These are phyloP conservation scores for Sinocyclocheilus anophthalmus DNA, from an alignment of 2,113 vertebrate species.

Conservation along the genomic window DNA sequence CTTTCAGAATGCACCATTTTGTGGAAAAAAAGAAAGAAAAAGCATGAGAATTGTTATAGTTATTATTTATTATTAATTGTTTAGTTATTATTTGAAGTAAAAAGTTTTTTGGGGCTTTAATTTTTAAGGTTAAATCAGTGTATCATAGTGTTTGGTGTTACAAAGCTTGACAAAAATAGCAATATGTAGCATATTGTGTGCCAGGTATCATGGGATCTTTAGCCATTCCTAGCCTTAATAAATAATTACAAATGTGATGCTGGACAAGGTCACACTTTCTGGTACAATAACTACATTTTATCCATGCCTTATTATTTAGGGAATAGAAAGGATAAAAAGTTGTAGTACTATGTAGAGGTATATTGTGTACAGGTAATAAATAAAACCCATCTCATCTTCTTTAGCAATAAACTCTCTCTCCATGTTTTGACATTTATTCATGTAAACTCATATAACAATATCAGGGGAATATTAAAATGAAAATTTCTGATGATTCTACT, in stretches of 20 bases:
- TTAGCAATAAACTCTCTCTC: background rate
- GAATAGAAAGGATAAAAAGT: background rate
- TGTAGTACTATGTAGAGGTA: background rate
- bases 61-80: too few species aligned
- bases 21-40: background rate
- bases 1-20: background rate
- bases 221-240: background rate
- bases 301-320: background rate
- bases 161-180: background rate
- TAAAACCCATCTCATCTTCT: background rate
- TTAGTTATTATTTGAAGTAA: background rate
- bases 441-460: background rate
- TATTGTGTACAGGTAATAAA: background rate
- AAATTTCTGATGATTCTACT: background rate
- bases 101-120: background rate
- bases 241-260: background rate
- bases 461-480: background rate
- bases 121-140: background rate
- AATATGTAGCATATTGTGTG: background rate
- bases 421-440: background rate
- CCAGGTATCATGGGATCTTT: background rate
- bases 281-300: background rate
- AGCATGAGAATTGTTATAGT: background rate
- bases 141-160: background rate
- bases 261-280: background rate